Evolutionary conservation across 1,140 invertebrate genomes (phyloP), one percentile per base, ranked within the genome.

Genomic region (Platorchestia sp.): DNA sequence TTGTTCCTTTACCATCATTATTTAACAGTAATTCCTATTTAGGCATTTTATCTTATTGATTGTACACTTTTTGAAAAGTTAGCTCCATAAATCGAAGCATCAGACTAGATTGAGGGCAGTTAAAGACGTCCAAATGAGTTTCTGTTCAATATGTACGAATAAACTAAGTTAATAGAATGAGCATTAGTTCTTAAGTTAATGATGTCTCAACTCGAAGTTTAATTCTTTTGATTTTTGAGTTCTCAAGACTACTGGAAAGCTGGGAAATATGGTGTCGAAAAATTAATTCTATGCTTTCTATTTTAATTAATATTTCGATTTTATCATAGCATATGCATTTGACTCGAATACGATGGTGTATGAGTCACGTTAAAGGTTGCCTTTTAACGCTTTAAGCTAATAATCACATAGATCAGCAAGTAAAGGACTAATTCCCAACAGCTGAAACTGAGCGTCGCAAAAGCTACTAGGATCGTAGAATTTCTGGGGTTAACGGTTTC

Each of bases 381-480:
- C 19, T 10, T 51, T 6, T 51, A 75, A 3, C 59, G 36, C 27
- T 36, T 75, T n/a, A n/a, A n/a, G n/a, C n/a, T n/a, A n/a, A 14
- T 14, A 36, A 75, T 75, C 14, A 75, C 27, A 75, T 22, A 75
- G 36, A 75, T 75, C 59, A 22, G 27, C 27, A 36, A 19, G 59
- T 36, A 27, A 75, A n/a, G n/a, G 59, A 14, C 36, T 75, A 75
- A 36, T 42, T 43, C 14, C 42, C 0, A 14, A 27, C 87, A 89
- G 87, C 87, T 89, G 7, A 89, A 89, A 89, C 14, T 89, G 87
- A 89, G 43, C n/a, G 87, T 89, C 5, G 87, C 87, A 89, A 89
- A 89, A 44, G 87, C 87, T 14, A 89, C 87, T 1, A 89, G 87
- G 42, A 89, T 89, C 41, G 3, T 89, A 14, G 87, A 89, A 89